Evolutionary conservation across 1,140 invertebrate genomes (phyloP).

Genomic region (Dendroctonus valens): DNA sequence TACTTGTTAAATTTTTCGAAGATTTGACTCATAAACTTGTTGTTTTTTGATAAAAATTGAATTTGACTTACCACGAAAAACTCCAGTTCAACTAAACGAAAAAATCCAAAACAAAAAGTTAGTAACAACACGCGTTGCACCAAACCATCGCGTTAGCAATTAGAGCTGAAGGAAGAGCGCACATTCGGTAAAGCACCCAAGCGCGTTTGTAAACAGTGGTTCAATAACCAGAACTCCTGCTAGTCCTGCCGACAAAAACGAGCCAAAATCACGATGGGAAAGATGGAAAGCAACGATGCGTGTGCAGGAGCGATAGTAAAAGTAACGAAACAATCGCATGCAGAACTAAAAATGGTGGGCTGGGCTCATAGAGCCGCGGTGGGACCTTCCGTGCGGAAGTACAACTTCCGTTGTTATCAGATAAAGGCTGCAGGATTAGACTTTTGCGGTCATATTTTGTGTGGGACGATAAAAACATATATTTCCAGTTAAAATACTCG

Average conservation of each 20-base stretch:
- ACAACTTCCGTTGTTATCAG: constrained; percentile 33
- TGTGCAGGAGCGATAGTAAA: constrained; percentile 1
- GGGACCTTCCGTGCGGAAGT: constrained; percentile 32
- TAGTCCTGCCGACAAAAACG: neutral
- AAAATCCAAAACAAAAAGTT: too few relatives aligned
- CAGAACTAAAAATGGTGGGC: constrained; percentile 2
- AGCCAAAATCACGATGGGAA: constrained; percentile 3
- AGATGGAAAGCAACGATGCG: constrained; percentile 8
- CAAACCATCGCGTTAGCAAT: too few relatives aligned
- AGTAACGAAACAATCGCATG: constrained; percentile 1
- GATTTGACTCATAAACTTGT: too few relatives aligned
- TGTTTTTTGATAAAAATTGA: too few relatives aligned
- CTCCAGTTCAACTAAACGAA: too few relatives aligned
- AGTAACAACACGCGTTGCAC: too few relatives aligned
- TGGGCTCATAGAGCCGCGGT: constrained; percentile 4
- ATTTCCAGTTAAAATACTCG: too few relatives aligned
- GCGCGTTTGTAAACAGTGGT: neutral
- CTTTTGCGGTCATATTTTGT: too few relatives aligned
- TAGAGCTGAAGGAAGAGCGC: too few relatives aligned
- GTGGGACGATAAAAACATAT: too few relatives aligned
- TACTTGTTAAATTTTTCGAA: too few relatives aligned
- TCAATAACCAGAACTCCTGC: neutral
- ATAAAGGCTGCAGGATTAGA: neutral
- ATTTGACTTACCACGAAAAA: too few relatives aligned
- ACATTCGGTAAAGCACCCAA: constrained; percentile 3